Percentiles rank a stretch among this genome's conserved stretches.
Conservation (phyloP, 1,140 invertebrate genomes). For the Trichonephila clavipes region DNA sequence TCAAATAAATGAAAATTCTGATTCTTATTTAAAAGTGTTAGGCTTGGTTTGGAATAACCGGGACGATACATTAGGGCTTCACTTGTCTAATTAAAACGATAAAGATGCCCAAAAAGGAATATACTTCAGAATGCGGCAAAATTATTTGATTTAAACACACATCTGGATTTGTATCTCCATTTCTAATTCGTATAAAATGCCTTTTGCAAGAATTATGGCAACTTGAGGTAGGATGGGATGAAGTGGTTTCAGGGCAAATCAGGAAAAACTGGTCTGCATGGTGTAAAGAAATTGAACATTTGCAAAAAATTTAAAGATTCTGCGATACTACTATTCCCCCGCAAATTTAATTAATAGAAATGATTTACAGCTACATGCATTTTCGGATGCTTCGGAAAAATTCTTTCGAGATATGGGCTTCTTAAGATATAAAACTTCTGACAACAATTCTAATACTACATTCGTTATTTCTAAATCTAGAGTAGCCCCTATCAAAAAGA, state of each 20-base stretch:
- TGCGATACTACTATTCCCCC: background rate
- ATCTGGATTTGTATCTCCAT: slow-evolving; percentile 37
- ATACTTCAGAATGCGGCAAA: background rate
- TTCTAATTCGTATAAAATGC: slow-evolving; percentile 12
- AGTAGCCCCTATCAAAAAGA: slow-evolving; percentile 34
- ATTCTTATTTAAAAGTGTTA: background rate
- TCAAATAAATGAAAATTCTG: background rate
- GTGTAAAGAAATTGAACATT: slow-evolving; percentile 26
- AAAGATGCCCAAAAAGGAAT: background rate
- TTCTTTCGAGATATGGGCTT: slow-evolving; percentile 21
- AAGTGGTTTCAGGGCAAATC: background rate
- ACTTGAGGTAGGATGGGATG: background rate
- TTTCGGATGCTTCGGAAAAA: background rate
- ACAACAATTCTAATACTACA: background rate
- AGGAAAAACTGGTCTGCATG: slow-evolving; percentile 1
- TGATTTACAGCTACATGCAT: background rate
- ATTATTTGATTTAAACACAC: background rate
- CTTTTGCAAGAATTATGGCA: slow-evolving; percentile 50
- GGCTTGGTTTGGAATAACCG: background rate
- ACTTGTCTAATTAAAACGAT: background rate
- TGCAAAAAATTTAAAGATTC: slow-evolving; percentile 43
- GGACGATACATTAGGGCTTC: background rate
- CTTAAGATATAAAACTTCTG: background rate
- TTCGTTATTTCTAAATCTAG: too few relatives aligned
- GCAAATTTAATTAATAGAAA: background rate